These are phyloP conservation scores for Neopipo cinnamomea DNA, from an alignment of 2,113 vertebrate species.

Conservation along the genomic window DNA sequence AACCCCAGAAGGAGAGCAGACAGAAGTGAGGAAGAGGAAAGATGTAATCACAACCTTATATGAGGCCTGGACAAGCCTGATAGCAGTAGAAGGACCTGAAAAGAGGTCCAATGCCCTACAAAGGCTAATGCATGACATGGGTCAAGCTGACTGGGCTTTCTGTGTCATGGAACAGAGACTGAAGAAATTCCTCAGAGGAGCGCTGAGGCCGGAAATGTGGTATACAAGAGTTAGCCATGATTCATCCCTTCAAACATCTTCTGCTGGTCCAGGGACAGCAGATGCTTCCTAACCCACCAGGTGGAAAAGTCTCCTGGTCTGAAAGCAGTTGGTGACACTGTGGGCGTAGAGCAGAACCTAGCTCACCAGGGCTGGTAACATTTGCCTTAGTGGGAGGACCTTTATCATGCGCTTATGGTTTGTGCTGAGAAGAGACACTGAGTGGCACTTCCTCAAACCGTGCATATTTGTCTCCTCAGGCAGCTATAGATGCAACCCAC, in stretches of 20 bases:
- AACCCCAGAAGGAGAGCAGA: not conserved
- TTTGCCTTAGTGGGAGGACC: not conserved
- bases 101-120: not conserved
- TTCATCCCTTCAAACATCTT: not conserved
- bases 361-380: not conserved
- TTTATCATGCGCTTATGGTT: not conserved
- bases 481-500: not conserved
- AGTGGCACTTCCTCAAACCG: not conserved
- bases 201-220: not conserved
- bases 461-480: not conserved
- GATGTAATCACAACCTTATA: not conserved
- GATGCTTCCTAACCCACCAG: not conserved
- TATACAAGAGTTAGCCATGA: not conserved
- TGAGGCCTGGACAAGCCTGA: not conserved
- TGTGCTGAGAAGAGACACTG: not conserved
- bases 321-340: not conserved
- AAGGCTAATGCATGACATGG: not conserved
- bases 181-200: not conserved
- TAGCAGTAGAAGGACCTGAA: not conserved
- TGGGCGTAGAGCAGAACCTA: not conserved
- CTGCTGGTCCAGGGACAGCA: not conserved
- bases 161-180: not conserved
- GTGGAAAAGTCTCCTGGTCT: not conserved
- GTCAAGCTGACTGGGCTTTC: not conserved
- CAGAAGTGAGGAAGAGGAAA: not conserved